Evolutionary conservation across 2,113 vertebrate genomes (phyloP), one percentile per base, ranked within the genome.

Genomic region (Odobenus rosmarus): DNA sequence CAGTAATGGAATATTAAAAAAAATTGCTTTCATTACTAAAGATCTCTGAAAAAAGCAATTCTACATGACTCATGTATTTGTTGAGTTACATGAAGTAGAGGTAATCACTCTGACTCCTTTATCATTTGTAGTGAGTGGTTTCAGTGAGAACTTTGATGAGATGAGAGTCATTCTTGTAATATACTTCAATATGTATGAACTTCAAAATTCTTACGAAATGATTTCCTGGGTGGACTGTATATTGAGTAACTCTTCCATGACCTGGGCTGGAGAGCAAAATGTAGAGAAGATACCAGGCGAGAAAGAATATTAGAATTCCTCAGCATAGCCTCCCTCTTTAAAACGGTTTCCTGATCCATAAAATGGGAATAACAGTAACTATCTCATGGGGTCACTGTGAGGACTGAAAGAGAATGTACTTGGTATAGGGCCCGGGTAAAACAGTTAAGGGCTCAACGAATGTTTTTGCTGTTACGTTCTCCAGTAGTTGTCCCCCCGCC

Each of bases 121-220:
- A 6, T 61, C 67, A 71, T 90, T 93, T 95, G 67, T 36, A 3
- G 85, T 74, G 31, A 84, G 26, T 72, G 72, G 12, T 84, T 84
- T 84, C 74, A 59, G 31, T 19, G 86, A 62, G 51, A 85, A 83
- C 59, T 55, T 15, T 59, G n/a, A 49, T 0, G 62, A 95, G 62
- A 80, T 80, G 77, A 83, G 55, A 67, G 59, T 83, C 42, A 79
- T 87, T 95, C 95, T 84, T 88, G 7, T 81, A 31, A 94, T 62
- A 39, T 71, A 81, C 11, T 87, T 94, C n/a, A 88, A 7, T 91
- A n/a, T 89, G 19, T 88, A 21, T 93, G 67, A 77, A 53, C 51
- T 71, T 93, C 14, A 86, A 10, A 82, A 39, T 83, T 62, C 55
- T 87, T 61, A 46, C n/a, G 87, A 95, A 89, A 67, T 39, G 23